Base-by-base conservation (phyloP, 2,797 vertebrate species). In the Coendou prehensilis region DNA sequence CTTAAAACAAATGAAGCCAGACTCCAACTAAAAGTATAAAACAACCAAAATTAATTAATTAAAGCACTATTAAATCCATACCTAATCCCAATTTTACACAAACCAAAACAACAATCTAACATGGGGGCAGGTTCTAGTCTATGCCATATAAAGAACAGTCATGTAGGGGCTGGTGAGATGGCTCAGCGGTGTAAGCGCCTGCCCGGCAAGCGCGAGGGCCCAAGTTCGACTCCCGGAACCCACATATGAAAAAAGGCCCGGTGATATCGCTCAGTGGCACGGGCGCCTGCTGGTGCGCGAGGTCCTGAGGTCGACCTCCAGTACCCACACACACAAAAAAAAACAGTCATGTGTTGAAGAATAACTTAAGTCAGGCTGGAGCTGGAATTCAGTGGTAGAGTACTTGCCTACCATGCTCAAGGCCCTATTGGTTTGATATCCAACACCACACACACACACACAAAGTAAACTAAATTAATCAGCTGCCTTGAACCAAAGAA, bases 11-110 rank as follows among this genome's bases (percentile, higher is more conserved):
- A 89, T 26, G 10, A 86, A 33, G 9, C 22, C 71, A 80, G 1
- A 84, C 9, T 76, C 26, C 33, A 45, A 45, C 28, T 80, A 52
- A n/a, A 91, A 78, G 2, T 33, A 37, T 56, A 37, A 88, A 69
- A 57, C 6, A 50, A 79, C 54, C 37, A 37, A 45, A 57, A 9
- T 78, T 57, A 78, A 22, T 41, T 41, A 45, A 89, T 41, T 73
- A 7, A 1, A 87, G 18, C 17, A 64, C 33, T 79, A 64, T 64
- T 47, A 73, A 82, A 81, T 73, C 5, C 30, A 78, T 26, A 26
- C 22, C 50, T 63, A 83, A 81, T 11, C 9, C 64, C n/a, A 94
- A 83, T 64, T 80, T 94, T 54, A 88, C 63, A 57, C 22, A 85
- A 52, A 75, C 56, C 9, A 3, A 15, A 56, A 14, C 33, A 63